Percentiles rank a stretch among this genome's conserved stretches.
phyloP scores from a whole-genome alignment of 2,113 vertebrate species.

The Neogale vison region DNA sequence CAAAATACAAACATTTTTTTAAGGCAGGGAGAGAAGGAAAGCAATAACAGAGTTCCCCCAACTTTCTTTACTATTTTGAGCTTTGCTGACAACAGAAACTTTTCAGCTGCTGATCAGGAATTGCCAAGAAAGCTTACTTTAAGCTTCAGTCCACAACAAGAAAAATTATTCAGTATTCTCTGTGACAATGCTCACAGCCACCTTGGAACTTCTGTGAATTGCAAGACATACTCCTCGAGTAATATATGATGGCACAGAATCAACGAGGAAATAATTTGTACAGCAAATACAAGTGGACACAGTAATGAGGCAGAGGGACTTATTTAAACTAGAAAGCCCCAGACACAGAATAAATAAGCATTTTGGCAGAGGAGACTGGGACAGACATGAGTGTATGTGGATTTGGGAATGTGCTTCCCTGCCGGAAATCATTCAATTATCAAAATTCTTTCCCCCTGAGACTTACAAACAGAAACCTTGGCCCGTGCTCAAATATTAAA shows the following conservation, averaged over 20 bases:
- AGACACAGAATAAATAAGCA: constrained; percentile 73
- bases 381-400: constrained; percentile 58
- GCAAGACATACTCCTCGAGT: not conserved
- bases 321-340: constrained; percentile 74
- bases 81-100: constrained; percentile 75
- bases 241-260: constrained; percentile 55
- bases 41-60: constrained; percentile 69
- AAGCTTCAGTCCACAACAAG: constrained; percentile 55
- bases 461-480: constrained; percentile 71
- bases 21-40: constrained; percentile 64
- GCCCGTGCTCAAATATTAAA: constrained; percentile 65
- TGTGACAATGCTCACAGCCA: constrained; percentile 40
- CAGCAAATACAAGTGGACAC: constrained; percentile 60
- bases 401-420: constrained; percentile 58
- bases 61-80: constrained; percentile 64
- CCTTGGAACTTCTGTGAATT: constrained; percentile 55
- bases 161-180: constrained; percentile 60
- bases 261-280: constrained; percentile 60
- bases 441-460: constrained; percentile 59
- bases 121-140: constrained; percentile 31
- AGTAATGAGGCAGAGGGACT: constrained; percentile 61
- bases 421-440: constrained; percentile 72
- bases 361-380: not conserved
- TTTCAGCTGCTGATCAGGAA: constrained; percentile 79
- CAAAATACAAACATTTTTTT: constrained; percentile 79